phyloP scores from a whole-genome alignment of 2,113 vertebrate species.

The Oreocharis arfaki region DNA sequence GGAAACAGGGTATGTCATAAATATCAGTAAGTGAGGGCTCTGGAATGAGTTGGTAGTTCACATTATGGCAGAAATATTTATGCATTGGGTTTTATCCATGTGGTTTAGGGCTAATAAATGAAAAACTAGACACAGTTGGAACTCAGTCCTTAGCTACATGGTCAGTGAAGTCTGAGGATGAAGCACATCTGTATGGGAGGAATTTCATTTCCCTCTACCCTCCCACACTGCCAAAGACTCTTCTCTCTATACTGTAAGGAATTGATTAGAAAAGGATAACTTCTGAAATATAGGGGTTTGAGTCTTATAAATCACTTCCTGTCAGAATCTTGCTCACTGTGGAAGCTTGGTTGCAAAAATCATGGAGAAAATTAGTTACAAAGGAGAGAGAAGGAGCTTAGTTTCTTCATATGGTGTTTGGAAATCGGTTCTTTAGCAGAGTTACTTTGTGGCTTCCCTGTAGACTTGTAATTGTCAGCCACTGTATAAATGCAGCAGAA shows the following conservation, averaged over 20 bases:
- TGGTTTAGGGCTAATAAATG: neutral
- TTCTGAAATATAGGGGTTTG: neutral
- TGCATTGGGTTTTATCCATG: neutral
- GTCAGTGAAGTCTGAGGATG: neutral
- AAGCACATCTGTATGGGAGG: neutral
- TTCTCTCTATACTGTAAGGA: neutral
- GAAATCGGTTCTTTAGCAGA: neutral
- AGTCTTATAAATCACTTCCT: neutral
- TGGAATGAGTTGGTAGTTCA: neutral
- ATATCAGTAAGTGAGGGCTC: neutral
- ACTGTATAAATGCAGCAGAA: neutral
- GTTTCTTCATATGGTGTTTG: neutral
- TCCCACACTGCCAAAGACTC: neutral
- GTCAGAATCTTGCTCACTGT: neutral
- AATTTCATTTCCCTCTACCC: neutral
- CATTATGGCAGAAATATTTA: neutral
- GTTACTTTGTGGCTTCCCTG: neutral
- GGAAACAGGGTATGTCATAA: conserved; percentile 85
- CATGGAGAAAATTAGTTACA: neutral
- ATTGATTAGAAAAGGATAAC: neutral
- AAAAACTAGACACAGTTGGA: neutral
- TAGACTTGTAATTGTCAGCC: neutral
- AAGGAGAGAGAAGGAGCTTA: neutral
- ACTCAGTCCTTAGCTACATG: neutral
- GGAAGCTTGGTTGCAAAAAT: neutral